These are phyloP conservation scores for Eriocheir sinensis DNA, from an alignment of 1,140 invertebrate genomes.

Conservation along the genomic window DNA sequence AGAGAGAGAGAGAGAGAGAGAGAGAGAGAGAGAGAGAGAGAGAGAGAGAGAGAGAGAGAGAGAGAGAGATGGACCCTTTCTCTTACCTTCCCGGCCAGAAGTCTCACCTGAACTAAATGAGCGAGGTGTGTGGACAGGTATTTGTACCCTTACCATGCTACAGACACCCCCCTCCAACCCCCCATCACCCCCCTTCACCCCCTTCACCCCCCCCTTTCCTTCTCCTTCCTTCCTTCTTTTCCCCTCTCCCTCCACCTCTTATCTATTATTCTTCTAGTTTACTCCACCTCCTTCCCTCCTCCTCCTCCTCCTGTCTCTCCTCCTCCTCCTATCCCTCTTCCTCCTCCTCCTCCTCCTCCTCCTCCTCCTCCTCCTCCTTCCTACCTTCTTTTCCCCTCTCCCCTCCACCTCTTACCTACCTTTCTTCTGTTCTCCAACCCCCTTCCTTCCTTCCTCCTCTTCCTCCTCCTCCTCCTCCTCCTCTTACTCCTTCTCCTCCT, in stretches of 20 bases:
- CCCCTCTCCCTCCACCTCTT: background rate
- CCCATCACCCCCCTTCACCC: too few relatives aligned
- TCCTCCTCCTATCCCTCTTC: background rate
- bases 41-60: too few relatives aligned
- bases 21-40: too few relatives aligned
- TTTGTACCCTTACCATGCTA: too few relatives aligned
- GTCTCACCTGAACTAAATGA: too few relatives aligned
- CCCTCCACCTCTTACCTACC: background rate
- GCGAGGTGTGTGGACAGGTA: too few relatives aligned
- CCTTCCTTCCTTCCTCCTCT: background rate
- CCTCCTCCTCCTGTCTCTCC: background rate
- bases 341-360: background rate
- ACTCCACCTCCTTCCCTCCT: background rate
- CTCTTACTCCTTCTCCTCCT: background rate
- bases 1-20: too few relatives aligned
- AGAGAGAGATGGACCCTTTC: too few relatives aligned
- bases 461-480: background rate
- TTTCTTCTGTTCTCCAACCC: background rate
- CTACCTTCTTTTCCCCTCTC: background rate
- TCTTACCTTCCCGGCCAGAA: too few relatives aligned
- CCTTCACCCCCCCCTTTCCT: too few relatives aligned
- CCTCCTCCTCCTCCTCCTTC: background rate
- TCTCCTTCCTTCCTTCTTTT: background rate
- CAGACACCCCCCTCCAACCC: too few relatives aligned
- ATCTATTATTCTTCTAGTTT: background rate